Base-by-base conservation (phyloP, 2,797 vertebrate species). In the Thaleichthys pacificus region DNA sequence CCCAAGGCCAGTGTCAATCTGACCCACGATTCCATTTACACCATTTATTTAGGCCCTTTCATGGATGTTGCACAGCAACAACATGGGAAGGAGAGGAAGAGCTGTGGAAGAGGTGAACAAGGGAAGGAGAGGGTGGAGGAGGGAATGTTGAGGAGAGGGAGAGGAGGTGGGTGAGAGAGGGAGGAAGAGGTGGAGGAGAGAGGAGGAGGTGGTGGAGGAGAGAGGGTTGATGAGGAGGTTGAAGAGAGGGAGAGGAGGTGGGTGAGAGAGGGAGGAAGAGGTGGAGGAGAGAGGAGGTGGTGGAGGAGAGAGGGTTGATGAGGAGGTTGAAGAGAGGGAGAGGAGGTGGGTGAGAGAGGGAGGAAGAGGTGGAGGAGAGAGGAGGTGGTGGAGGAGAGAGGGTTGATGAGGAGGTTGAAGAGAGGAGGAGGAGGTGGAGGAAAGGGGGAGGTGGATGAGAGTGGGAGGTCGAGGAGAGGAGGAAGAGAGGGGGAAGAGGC, bases 21-120 rank as follows among this genome's bases (percentile, higher is more conserved):
- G 64, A 70, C 71, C 81, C 80, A 51, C 78, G 79, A 85, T 83
- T 89, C 77, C 74, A 76, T 75, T 82, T 79, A 74, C 85, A 47
- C n/a, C n/a, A n/a, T n/a, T n/a, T n/a, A n/a, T n/a, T n/a, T 12
- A 84, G 82, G 73, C 83, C 79, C 79, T 80, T 78, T 83, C 77
- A 74, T 78, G 79, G 84, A 72, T 61, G 64, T 49, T 0, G 22
- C 21, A 66, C 63, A 22, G 17, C 8, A 61, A 47, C 56, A 26
- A 26, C 28, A n/a, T 26, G 21, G 51, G 7, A 6, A 47, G n/a
- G n/a, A n/a, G n/a, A n/a, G n/a, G n/a, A n/a, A n/a, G n/a, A n/a
- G n/a, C n/a, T n/a, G n/a, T n/a, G n/a, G n/a, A n/a, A n/a, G n/a
- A n/a, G n/a, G n/a, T n/a, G n/a, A n/a, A n/a, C n/a, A n/a, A n/a